phyloP scores from a whole-genome alignment of 1,140 invertebrate species.

The Drosophila murphyi region DNA sequence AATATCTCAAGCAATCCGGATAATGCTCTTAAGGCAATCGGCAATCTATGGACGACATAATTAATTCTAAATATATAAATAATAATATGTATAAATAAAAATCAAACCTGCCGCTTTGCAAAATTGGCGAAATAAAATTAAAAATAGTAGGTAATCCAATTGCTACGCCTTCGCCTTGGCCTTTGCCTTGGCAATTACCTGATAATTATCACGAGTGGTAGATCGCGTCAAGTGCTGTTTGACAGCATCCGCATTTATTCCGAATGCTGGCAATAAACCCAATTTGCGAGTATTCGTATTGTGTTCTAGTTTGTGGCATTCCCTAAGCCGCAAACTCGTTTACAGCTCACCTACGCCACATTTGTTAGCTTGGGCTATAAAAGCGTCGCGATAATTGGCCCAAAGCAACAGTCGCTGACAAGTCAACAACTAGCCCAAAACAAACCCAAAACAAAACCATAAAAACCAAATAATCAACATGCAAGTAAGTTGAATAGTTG shows the following conservation, averaged over 20 bases:
- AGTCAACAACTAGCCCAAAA: constrained; percentile 26
- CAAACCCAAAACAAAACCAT: neutral
- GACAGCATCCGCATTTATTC: constrained; percentile 46
- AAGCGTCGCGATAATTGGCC: constrained; percentile 27
- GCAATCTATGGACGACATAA: no score
- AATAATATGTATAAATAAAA: neutral
- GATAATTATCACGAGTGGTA: constrained; percentile 17
- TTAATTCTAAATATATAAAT: neutral
- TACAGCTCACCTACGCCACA: constrained; percentile 23
- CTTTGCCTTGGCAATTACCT: constrained; percentile 10
- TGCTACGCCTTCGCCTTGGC: constrained; percentile 16
- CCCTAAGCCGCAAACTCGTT: constrained; percentile 45
- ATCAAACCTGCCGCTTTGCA: neutral
- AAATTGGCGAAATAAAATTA: neutral
- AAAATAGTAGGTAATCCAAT: constrained; percentile 41
- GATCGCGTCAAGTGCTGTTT: constrained; percentile 23
- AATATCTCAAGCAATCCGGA: no score
- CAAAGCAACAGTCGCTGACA: constrained; percentile 45
- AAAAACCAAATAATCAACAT: constrained; percentile 27
- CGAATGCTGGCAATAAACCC: constrained; percentile 9
- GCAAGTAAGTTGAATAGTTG: constrained; percentile 42
- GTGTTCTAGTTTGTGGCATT: constrained; percentile 34
- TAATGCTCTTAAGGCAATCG: no score
- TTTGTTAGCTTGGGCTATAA: constrained; percentile 29
- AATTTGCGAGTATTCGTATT: neutral